These are phyloP conservation scores for Euplagia quadripunctaria DNA, from an alignment of 2,888 invertebrate species.

Conservation along the genomic window DNA sequence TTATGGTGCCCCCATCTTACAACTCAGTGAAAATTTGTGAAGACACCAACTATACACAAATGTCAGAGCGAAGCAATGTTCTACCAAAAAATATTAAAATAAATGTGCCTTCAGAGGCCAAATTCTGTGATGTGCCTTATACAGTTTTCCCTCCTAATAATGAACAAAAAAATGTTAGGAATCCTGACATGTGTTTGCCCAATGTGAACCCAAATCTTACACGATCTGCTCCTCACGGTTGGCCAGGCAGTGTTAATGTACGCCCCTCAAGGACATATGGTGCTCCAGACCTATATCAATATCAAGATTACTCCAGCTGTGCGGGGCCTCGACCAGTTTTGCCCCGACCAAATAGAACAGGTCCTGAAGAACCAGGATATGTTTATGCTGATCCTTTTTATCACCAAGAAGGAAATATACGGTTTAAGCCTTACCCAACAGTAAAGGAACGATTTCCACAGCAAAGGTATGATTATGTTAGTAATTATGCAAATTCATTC, in stretches of 20 bases:
- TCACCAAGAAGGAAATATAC: slow-evolving; percentile 74
- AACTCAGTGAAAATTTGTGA: slow-evolving; percentile 72
- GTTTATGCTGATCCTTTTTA: slow-evolving; percentile 70
- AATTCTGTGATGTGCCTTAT: slow-evolving; percentile 86
- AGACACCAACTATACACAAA: slow-evolving; percentile 62
- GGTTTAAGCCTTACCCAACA: slow-evolving; percentile 80
- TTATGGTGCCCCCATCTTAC: slow-evolving; percentile 80
- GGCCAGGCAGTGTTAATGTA: slow-evolving; percentile 69
- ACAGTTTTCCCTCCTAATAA: slow-evolving; percentile 71
- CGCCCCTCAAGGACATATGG: slow-evolving; percentile 70
- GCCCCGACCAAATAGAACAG: slow-evolving; percentile 66
- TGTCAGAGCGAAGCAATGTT: slow-evolving; percentile 60
- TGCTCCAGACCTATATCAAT: slow-evolving; percentile 77
- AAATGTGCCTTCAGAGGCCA: slow-evolving; percentile 72
- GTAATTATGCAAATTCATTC: slow-evolving; percentile 76
- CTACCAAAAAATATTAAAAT: slow-evolving; percentile 71
- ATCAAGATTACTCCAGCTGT: slow-evolving; percentile 75
- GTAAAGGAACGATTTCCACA: slow-evolving; percentile 78
- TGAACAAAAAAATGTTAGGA: slow-evolving; percentile 77
- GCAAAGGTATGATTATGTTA: slow-evolving; percentile 82
- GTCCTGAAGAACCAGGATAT: slow-evolving; percentile 72
- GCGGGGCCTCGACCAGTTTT: slow-evolving; percentile 71
- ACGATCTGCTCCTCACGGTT: slow-evolving; percentile 67
- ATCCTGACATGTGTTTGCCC: slow-evolving; percentile 71
- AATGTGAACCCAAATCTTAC: slow-evolving; percentile 67